Base-by-base conservation (phyloP, 1,140 invertebrate genomes). In the Zaprionus vittiger region DNA sequence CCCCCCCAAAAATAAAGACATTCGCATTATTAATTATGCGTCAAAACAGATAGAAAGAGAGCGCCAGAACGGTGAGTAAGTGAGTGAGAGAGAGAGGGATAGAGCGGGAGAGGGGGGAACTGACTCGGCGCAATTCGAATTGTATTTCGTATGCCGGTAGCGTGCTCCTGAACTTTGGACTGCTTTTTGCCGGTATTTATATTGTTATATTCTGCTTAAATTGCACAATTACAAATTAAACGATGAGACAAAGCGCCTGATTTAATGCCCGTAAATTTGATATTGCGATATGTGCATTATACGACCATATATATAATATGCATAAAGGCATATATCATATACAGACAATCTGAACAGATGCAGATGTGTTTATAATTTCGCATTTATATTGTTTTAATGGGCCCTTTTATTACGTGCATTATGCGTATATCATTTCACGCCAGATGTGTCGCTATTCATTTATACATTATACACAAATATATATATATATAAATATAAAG, bases 261-360 rank as follows among this genome's bases (percentile, higher is more conserved):
- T 74, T 74, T 74, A 74, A 75, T 75, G 60, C 38, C 67, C 52
- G 67, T 64, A 64, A 75, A 75, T 75, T 67, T 64, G 73, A 64
- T 59, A 75, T 71, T 71, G 63, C 57, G 73, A 67, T 67, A 67
- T 38, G 22, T 59, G 24, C 24, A 37, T 28, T 37, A 59, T 38
- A 34, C 9, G 31, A 34, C 28, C 28, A 11, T 11, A 34, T 34
- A 34, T 34, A 34, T 34, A 34, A 38, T 59, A 59, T 59, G 15
- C 14, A 57, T n/a, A 56, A 2, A 22, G 12, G 31, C 17, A 20
- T 57, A 38, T 59, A 41, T 59, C 2, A 65, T 44, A 38, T 56
- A 17, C 52, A 38, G 52, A 7, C 34, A 66, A 56, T 66, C 20
- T 22, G 47, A 52, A 24, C 55, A 66, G 55, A 66, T 66, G 38